Percentiles rank a stretch among this genome's conserved stretches.
These are phyloP conservation scores for Rambutsinella grinnellia DNA, from an alignment of 2,888 invertebrate species.

Conservation along the genomic window DNA sequence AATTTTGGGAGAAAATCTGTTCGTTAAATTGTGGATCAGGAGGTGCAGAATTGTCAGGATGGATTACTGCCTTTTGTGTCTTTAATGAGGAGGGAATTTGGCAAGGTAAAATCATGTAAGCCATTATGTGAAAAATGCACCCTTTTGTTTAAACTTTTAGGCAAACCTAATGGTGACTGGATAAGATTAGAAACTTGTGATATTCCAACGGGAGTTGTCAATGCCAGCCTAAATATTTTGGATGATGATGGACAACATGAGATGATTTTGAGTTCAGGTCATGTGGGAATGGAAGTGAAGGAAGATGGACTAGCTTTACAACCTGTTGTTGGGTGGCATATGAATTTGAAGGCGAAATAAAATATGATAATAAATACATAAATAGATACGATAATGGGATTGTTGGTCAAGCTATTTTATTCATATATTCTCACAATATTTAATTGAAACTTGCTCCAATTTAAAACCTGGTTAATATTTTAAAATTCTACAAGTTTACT, in stretches of 20 bases:
- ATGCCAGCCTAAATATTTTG: slow-evolving; percentile 38
- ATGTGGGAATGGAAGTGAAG: slow-evolving; percentile 36
- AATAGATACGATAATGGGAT: no score
- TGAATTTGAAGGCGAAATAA: no score
- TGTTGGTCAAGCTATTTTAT: no score
- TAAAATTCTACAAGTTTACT: no score
- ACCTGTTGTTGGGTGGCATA: slow-evolving; percentile 48
- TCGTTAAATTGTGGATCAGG: slow-evolving; percentile 26
- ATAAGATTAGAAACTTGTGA: slow-evolving; percentile 17
- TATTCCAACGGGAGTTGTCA: slow-evolving; percentile 44
- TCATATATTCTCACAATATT: no score
- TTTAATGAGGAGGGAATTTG: slow-evolving; percentile 51
- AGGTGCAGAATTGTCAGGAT: slow-evolving; percentile 35
- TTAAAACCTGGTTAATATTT: no score
- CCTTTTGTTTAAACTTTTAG: not conserved
- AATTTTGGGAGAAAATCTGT: slow-evolving; percentile 51
- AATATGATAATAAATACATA: no score
- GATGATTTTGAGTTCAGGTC: slow-evolving; percentile 46
- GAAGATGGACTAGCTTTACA: slow-evolving; percentile 23
- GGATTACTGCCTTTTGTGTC: slow-evolving; percentile 53
- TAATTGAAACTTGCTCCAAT: no score
- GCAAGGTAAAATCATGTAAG: slow-evolving; percentile 12
- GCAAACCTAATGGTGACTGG: slow-evolving; percentile 7
- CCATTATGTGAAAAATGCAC: no score
- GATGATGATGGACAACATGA: slow-evolving; percentile 42